Evolutionary conservation across 2,888 invertebrate species (phyloP), one percentile per base, ranked within the genome.

Genomic region (Pristionchus exspectatus): DNA sequence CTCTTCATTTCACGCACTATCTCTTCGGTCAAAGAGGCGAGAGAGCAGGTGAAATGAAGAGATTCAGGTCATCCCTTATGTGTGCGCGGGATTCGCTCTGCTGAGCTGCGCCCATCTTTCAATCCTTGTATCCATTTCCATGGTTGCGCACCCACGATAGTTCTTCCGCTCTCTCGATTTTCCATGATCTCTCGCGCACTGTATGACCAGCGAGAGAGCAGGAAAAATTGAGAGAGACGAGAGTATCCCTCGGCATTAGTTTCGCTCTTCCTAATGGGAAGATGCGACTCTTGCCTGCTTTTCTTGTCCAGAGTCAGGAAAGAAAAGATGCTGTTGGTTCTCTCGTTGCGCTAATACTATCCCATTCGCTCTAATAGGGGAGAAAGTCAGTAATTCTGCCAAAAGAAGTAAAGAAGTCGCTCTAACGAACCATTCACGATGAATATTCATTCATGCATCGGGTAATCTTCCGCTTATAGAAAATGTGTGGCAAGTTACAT

Each of bases 391-490:
- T 7, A 50, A 50, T 50, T 10, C 44, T 50, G 44, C 44, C 44
- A n/a, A 33, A 33, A 14, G 30, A n/a, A 66, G 27, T 30, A 72
- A 18, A 33, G 69, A 72, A 33, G 69, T 72, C 69, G 27, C 69
- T 72, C 66, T 72, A 72, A 72, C 33, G 69, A 72, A 14, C 30
- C 33, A 72, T 72, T 72, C 69, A 72, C 69, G 12, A 33, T 72
- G 69, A 72, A 72, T 72, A 72, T 72, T 33, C 69, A 72, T 72
- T 33, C 69, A 12, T 12, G 27, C 24, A 24, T 7, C 27, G n/a
- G 59, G 0, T 18, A 59, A 69, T 30, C 69, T 69, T 69, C 69
- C 30, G 69, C 69, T 16, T 69, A 69, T 69, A 69, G 69, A 69
- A 69, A 69, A 69, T 27, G 30, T 69, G 59, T 10, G 24, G 10